A percentile compares a stretch with the other conserved stretches of the same genome.
Conservation (phyloP, 2,113 vertebrate species). For the Geothlypis trichas region DNA sequence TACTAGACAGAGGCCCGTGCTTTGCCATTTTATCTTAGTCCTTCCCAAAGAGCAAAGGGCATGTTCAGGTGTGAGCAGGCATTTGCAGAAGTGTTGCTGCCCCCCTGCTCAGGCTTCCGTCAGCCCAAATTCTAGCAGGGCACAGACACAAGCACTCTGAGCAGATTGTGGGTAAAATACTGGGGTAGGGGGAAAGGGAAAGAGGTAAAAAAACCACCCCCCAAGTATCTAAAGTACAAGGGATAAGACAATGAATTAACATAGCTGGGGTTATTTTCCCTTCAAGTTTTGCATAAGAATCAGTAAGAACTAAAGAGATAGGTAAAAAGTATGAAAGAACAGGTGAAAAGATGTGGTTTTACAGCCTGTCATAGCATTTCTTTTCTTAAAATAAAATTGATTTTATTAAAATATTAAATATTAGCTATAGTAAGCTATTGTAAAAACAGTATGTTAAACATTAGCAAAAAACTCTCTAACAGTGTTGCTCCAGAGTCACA, state of each 20-base stretch:
- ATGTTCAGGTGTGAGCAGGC: not conserved
- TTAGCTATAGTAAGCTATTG: not conserved
- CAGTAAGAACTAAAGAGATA: not conserved
- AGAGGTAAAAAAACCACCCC: not conserved
- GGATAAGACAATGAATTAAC: not conserved
- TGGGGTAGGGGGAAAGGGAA: accelerated
- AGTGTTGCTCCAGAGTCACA: not conserved
- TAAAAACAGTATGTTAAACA: not conserved
- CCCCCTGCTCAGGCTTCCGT: not conserved
- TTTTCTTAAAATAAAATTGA: not conserved
- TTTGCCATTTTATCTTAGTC: not conserved
- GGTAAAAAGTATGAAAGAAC: not conserved
- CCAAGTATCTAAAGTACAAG: not conserved
- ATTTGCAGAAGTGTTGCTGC: not conserved
- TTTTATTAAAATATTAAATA: not conserved
- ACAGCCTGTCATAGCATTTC: not conserved
- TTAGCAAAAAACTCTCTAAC: not conserved
- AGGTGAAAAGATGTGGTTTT: not conserved
- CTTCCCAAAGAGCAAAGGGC: not conserved
- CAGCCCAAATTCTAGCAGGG: not conserved
- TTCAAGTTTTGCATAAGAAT: not conserved
- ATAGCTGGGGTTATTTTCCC: not conserved
- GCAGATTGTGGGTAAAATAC: not conserved
- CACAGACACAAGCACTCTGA: not conserved
- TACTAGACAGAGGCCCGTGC: not conserved